These are phyloP conservation scores for Scaptomyza montana DNA, from an alignment of 1,140 invertebrate genomes.

Conservation along the genomic window DNA sequence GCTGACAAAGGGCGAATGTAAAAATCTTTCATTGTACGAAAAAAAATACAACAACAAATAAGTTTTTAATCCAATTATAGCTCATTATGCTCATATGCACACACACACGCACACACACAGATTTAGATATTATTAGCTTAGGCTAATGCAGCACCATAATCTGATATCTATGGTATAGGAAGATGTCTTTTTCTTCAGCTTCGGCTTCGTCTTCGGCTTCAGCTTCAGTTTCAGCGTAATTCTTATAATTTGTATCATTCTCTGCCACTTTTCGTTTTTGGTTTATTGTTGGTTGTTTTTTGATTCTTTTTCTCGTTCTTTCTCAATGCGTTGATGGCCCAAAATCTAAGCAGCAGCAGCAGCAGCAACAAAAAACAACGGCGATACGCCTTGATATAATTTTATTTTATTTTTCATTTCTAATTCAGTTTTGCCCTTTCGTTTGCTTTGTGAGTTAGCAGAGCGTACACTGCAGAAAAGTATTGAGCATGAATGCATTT, in stretches of 20 bases:
- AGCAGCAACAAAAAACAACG: slow-evolving; percentile 37
- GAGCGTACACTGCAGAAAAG: slow-evolving; percentile 30
- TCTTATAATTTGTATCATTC: slow-evolving; percentile 75
- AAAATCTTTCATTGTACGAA: slow-evolving; percentile 35
- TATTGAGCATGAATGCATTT: no score
- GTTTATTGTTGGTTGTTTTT: slow-evolving; percentile 8
- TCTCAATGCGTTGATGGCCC: slow-evolving; percentile 31
- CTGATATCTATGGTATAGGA: slow-evolving; percentile 62
- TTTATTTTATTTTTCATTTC: slow-evolving; percentile 52
- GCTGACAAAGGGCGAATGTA: slow-evolving; percentile 40
- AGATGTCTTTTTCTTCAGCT: slow-evolving; percentile 57
- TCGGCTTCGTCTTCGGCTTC: not conserved
- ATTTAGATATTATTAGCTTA: slow-evolving; percentile 76
- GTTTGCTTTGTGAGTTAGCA: slow-evolving; percentile 23
- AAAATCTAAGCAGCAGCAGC: slow-evolving; percentile 44
- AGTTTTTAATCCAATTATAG: slow-evolving; percentile 82
- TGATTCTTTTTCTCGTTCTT: slow-evolving; percentile 15
- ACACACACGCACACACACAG: slow-evolving; percentile 39
- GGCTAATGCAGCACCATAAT: slow-evolving; percentile 71
- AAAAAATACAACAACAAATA: slow-evolving; percentile 69
- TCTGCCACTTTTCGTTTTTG: slow-evolving; percentile 18
- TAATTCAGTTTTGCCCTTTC: slow-evolving; percentile 20
- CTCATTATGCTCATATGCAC: slow-evolving; percentile 79
- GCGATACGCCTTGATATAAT: slow-evolving; percentile 62
- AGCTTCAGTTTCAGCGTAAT: slow-evolving; percentile 61